These are phyloP conservation scores for Streptopelia turtur DNA, from an alignment of 2,797 vertebrate genomes.

Conservation along the genomic window DNA sequence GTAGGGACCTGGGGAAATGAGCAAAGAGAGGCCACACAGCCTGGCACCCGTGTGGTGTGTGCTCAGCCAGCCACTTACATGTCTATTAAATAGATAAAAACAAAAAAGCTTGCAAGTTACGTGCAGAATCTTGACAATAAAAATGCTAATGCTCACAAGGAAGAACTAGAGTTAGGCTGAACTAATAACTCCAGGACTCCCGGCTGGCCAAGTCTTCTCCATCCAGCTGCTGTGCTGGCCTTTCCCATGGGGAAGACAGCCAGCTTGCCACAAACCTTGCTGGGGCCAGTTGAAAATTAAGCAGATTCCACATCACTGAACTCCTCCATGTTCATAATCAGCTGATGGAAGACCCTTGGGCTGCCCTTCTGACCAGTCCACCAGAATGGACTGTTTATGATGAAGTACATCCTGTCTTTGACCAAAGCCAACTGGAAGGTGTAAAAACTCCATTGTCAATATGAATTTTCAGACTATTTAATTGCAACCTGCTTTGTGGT, in stretches of 20 bases:
- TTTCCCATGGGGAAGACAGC: not conserved
- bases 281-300: not conserved
- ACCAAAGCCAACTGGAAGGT: not conserved
- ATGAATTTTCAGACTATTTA: not conserved
- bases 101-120: not conserved
- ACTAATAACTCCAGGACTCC: not conserved
- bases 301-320: rapidly evolving
- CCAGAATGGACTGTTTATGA: not conserved
- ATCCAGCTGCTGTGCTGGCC: not conserved
- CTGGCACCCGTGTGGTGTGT: not conserved
- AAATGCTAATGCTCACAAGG: not conserved
- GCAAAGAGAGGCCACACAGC: not conserved
- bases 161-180: not conserved
- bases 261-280: not conserved
- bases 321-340: not conserved
- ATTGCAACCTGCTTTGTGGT: not conserved
- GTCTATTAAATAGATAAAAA: not conserved
- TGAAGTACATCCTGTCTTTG: not conserved
- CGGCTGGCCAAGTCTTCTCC: not conserved
- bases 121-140: not conserved
- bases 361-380: rapidly evolving
- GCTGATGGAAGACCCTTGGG: not conserved
- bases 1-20: not conserved
- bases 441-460: not conserved
- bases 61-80: not conserved